These are phyloP conservation scores for Caloenas nicobarica DNA, from an alignment of 2,113 vertebrate genomes.

Conservation along the genomic window DNA sequence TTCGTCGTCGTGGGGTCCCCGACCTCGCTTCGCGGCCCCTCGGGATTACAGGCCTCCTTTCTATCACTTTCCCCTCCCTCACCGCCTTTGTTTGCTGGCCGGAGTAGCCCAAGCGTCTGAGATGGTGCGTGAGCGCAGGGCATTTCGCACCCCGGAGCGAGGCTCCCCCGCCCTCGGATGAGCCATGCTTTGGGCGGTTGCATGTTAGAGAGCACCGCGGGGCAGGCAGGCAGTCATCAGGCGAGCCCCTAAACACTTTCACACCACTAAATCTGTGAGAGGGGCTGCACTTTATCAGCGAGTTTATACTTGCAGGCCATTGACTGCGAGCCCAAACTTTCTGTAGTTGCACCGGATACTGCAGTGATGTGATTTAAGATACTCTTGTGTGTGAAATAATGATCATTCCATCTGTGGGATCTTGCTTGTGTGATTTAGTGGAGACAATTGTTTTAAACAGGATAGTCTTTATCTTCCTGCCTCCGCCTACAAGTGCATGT, in stretches of 20 bases:
- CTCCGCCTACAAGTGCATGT: neutral
- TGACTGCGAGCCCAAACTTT: neutral
- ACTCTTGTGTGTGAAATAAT: neutral
- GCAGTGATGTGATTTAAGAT: neutral
- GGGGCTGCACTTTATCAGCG: neutral
- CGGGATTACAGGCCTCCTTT: neutral
- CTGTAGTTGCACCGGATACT: neutral
- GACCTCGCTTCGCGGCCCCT: neutral
- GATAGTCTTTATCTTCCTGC: neutral
- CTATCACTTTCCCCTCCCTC: neutral
- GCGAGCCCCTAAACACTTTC: neutral
- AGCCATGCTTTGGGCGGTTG: neutral
- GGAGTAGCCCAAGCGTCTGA: neutral
- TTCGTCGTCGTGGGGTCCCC: neutral
- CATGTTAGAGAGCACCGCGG: neutral
- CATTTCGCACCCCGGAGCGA: neutral
- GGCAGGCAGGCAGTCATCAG: neutral
- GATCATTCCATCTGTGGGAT: neutral
- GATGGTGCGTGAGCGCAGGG: neutral
- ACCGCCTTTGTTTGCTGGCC: slow-evolving; percentile 69
- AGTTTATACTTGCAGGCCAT: neutral
- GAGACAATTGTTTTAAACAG: neutral
- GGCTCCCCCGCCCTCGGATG: neutral
- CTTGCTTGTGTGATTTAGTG: neutral
- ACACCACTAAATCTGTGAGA: neutral